phyloP scores from a whole-genome alignment of 2,113 vertebrate genomes.

The Peucedramus taeniatus region DNA sequence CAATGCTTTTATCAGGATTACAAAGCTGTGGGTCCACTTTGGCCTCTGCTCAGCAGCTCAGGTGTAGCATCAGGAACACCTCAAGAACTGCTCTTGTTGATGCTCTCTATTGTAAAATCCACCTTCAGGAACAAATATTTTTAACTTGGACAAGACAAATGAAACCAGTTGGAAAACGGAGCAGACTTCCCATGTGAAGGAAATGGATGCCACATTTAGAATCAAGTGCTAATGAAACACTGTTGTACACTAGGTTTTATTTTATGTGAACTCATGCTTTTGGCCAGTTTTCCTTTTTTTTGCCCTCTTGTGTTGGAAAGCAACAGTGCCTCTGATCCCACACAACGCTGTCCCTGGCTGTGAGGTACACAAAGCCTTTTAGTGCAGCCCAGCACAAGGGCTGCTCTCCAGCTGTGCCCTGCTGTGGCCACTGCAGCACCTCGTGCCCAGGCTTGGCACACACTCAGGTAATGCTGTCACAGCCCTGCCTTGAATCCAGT shows the following conservation, averaged over 20 bases:
- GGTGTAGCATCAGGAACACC: not conserved
- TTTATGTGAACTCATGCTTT: not conserved
- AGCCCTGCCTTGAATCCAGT: not conserved
- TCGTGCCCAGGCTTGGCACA: rapidly evolving
- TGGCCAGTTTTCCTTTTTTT: not conserved
- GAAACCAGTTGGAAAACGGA: not conserved
- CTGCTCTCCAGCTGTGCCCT: not conserved
- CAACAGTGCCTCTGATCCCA: not conserved
- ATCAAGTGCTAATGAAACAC: not conserved
- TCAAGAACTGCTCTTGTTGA: not conserved
- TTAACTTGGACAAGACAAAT: not conserved
- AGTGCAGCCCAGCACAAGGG: not conserved
- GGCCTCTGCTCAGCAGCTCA: not conserved
- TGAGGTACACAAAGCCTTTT: not conserved
- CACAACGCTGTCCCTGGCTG: not conserved
- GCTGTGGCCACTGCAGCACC: not conserved
- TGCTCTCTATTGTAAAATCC: not conserved
- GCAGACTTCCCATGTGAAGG: not conserved
- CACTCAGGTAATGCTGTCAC: not conserved
- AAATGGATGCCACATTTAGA: slow-evolving; percentile 5
- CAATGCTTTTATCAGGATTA: not conserved
- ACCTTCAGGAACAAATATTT: not conserved
- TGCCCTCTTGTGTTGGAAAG: not conserved
- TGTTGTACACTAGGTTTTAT: not conserved
- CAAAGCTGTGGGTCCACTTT: not conserved